Evolutionary conservation across 2,888 invertebrate species (phyloP).

Genomic region (Diadegma fenestrale): DNA sequence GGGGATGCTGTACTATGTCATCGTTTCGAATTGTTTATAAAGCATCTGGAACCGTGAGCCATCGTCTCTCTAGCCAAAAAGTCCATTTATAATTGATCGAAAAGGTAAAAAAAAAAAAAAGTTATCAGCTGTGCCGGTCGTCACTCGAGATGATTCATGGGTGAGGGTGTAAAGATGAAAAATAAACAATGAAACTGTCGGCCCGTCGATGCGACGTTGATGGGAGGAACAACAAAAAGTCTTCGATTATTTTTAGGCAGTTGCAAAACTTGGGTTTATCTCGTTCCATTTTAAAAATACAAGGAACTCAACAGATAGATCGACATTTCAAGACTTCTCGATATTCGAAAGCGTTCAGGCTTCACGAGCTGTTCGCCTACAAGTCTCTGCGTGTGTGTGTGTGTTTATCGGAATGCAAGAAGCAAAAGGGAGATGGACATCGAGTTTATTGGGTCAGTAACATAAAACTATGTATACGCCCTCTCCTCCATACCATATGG

Average conservation of each 20-base stretch:
- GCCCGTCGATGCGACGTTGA: conserved; percentile 36
- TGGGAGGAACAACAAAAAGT: conserved; percentile 23
- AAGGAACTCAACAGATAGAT: background rate
- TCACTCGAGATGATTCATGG: conserved; percentile 34
- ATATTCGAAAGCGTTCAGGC: conserved; percentile 2
- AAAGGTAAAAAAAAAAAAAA: conserved; percentile 34
- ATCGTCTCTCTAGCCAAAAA: conserved; percentile 6
- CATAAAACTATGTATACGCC: conserved; percentile 43
- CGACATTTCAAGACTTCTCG: conserved; percentile 18
- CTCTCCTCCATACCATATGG: background rate
- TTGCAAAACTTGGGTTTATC: conserved; percentile 42
- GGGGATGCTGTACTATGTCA: conserved; percentile 3
- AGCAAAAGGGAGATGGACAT: conserved; percentile 15
- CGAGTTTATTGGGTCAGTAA: conserved; percentile 65
- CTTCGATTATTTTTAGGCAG: conserved; percentile 20
- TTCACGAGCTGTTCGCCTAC: conserved; percentile 13
- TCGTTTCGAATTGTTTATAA: conserved; percentile 22
- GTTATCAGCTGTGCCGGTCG: conserved; percentile 33
- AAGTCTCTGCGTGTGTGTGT: background rate
- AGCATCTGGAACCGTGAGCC: background rate
- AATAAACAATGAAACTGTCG: conserved; percentile 3
- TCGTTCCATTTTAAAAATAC: background rate
- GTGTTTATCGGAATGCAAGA: conserved; percentile 10
- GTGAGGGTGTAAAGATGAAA: background rate
- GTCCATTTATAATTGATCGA: conserved; percentile 10